A percentile compares a stretch with the other conserved stretches of the same genome.
Conservation (phyloP, 2,888 invertebrate genomes). For the Gortyna flavago region DNA sequence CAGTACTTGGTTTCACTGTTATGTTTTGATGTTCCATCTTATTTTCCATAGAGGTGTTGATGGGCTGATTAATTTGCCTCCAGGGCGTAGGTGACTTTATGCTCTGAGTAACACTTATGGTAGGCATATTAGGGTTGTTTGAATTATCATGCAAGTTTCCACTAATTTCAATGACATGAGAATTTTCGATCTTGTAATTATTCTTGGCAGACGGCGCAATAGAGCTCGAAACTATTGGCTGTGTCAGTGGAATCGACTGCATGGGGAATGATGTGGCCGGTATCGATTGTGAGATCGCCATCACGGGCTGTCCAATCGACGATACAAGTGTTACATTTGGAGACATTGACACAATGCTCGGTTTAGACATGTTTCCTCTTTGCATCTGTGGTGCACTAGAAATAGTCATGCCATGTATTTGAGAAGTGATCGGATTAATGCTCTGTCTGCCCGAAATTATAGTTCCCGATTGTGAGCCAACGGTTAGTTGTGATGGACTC, state of each 20-base stretch:
- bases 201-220: conserved; percentile 84
- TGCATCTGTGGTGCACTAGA: conserved; percentile 83
- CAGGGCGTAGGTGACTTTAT: conserved; percentile 87
- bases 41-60: conserved; percentile 75
- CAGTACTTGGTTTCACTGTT: conserved; percentile 77
- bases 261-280: conserved; percentile 83
- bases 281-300: conserved; percentile 87
- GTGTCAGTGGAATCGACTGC: conserved; percentile 86
- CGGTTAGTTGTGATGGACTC: conserved; percentile 77
- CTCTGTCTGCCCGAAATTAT: conserved; percentile 83
- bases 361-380: conserved; percentile 80
- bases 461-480: conserved; percentile 78
- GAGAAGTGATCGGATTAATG: conserved; percentile 88
- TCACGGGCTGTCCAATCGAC: conserved; percentile 86
- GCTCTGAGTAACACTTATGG: conserved; percentile 87
- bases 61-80: conserved; percentile 81
- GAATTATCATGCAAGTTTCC: conserved; percentile 85
- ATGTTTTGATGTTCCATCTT: conserved; percentile 84
- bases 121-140: conserved; percentile 80
- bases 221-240: conserved; percentile 88
- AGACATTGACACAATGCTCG: conserved; percentile 82
- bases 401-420: conserved; percentile 86
- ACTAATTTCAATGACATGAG: conserved; percentile 87
- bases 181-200: conserved; percentile 85
- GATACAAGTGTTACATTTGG: conserved; percentile 87